Percentiles rank a stretch among this genome's conserved stretches.
Evolutionary conservation across 2,888 invertebrate genomes (phyloP).

Genomic region (Amiota minor): DNA sequence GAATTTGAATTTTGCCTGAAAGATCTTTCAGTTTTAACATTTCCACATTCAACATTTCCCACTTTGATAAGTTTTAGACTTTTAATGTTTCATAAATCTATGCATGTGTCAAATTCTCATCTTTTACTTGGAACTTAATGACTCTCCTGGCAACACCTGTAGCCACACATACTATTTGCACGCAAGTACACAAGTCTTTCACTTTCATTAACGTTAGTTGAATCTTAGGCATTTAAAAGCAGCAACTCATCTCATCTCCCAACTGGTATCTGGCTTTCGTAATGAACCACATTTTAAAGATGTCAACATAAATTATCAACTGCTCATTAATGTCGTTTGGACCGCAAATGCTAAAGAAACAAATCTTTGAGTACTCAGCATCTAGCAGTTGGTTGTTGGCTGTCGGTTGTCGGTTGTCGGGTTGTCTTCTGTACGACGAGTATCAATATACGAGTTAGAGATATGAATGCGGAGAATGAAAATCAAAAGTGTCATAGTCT

Average conservation of each 20-base stretch:
- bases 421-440: background rate
- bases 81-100: background rate
- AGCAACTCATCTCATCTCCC: slow-evolving; percentile 1
- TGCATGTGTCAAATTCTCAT: background rate
- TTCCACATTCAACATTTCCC: too few species aligned
- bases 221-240: background rate
- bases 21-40: too few species aligned
- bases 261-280: slow-evolving; percentile 12
- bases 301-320: slow-evolving; percentile 30
- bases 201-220: slow-evolving; percentile 13
- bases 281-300: slow-evolving; percentile 16
- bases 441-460: background rate
- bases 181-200: background rate
- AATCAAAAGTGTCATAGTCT: slow-evolving; percentile 33
- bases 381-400: slow-evolving; percentile 11
- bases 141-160: background rate
- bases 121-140: too few species aligned
- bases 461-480: slow-evolving; percentile 2
- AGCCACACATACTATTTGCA: background rate
- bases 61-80: too few species aligned
- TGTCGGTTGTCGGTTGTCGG: background rate
- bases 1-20: too few species aligned
- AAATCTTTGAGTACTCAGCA: background rate
- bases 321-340: slow-evolving; percentile 46
- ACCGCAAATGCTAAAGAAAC: slow-evolving; percentile 36